phyloP scores from a whole-genome alignment of 30 jellyfish, hydroid and myxozoan genomes.

The Hydractinia echinata region DNA sequence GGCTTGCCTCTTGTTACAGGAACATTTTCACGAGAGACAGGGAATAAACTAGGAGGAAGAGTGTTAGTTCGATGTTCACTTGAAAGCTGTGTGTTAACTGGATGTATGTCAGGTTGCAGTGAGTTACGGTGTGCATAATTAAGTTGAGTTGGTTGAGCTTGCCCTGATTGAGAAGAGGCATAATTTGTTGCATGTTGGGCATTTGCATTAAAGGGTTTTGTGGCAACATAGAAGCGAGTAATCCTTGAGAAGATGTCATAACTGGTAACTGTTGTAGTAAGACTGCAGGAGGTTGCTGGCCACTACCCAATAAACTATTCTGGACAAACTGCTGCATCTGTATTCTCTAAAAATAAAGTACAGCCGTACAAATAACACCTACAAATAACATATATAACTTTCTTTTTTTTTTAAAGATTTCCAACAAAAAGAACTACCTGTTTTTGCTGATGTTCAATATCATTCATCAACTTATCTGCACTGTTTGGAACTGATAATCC shows the following conservation, averaged over 20 bases:
- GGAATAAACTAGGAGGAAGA: slow-evolving; percentile 1
- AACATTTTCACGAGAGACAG: neutral
- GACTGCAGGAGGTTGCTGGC: neutral
- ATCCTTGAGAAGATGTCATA: too few species aligned
- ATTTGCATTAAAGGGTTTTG: too few species aligned
- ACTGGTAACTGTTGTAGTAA: too few species aligned
- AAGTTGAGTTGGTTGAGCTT: neutral
- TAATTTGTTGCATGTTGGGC: too few species aligned
- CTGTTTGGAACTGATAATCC: slow-evolving; percentile 47
- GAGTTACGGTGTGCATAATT: neutral
- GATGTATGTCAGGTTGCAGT: neutral
- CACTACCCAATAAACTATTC: neutral
- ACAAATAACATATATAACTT: neutral
- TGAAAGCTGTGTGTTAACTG: neutral
- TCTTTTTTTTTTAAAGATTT: neutral
- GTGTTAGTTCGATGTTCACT: neutral
- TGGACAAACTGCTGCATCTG: neutral
- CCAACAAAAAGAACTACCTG: slow-evolving; percentile 31
- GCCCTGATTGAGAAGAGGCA: neutral
- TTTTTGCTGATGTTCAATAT: slow-evolving; percentile 68
- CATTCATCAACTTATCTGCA: slow-evolving; percentile 55
- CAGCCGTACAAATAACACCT: neutral
- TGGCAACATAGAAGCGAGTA: too few species aligned
- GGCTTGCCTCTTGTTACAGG: neutral
- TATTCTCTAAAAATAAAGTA: neutral